Conservation (phyloP, 2,797 vertebrate species). For the Cossypha caffra region DNA sequence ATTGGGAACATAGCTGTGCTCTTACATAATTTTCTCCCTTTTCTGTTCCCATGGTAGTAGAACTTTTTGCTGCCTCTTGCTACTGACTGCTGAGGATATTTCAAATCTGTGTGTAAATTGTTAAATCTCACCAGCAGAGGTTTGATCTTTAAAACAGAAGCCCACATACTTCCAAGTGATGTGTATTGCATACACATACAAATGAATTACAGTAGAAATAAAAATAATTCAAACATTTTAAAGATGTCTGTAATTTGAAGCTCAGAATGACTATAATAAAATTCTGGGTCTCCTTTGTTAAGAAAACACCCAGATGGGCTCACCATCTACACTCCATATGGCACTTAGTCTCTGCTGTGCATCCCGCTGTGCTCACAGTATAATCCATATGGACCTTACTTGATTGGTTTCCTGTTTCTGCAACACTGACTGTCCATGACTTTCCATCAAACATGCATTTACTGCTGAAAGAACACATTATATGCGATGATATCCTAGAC, state of each 20-base stretch:
- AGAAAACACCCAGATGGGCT: slow-evolving; percentile 11
- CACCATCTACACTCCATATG: slow-evolving; percentile 1
- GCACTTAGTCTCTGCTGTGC: background rate
- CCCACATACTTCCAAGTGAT: background rate
- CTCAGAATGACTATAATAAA: background rate
- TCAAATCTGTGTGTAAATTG: background rate
- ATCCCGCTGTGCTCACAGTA: background rate
- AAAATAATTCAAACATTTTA: background rate
- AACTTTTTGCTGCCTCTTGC: background rate
- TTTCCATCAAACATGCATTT: background rate
- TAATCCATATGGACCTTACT: slow-evolving; percentile 27
- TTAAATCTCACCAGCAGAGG: background rate
- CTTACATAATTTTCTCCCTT: background rate
- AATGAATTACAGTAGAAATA: background rate
- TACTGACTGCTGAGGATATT: background rate
- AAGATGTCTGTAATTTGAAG: background rate
- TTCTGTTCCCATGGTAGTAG: background rate
- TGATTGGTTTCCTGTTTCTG: slow-evolving; percentile 26
- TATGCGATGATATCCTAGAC: background rate
- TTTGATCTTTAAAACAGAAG: background rate
- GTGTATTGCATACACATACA: background rate
- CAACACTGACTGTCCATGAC: background rate
- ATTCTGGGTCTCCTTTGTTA: background rate
- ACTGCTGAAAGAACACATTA: background rate
- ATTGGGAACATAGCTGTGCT: background rate